Evolutionary conservation across 1,140 invertebrate species (phyloP).

Genomic region (Scaptomyza pallida): DNA sequence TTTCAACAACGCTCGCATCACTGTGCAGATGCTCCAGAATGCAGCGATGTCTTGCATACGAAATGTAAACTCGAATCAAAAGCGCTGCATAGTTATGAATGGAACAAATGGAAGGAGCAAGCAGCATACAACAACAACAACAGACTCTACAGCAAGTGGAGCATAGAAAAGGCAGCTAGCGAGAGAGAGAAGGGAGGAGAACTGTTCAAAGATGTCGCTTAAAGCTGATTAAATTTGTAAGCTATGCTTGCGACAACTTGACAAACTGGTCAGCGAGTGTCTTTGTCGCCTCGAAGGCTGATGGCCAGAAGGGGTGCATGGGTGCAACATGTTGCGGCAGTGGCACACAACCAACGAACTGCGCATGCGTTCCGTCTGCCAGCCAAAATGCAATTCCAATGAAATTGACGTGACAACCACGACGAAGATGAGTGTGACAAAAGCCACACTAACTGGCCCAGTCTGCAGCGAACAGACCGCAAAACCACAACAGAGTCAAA

Average conservation of each 20-base stretch:
- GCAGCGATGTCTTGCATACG: conserved; percentile 66
- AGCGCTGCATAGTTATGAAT: conserved; percentile 74
- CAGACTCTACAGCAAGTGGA: conserved; percentile 56
- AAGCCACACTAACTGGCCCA: conserved; percentile 55
- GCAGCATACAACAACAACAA: conserved; percentile 16
- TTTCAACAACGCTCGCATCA: conserved; percentile 43
- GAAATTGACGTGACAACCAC: conserved; percentile 75
- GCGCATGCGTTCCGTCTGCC: conserved; percentile 64
- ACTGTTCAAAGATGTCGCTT: conserved; percentile 31
- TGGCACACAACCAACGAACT: neutral
- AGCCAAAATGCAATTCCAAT: conserved; percentile 72
- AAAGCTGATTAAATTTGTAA: conserved; percentile 81
- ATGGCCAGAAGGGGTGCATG: conserved; percentile 3
- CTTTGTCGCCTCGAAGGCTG: neutral
- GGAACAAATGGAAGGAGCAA: conserved; percentile 4
- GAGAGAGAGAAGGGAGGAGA: neutral
- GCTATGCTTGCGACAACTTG: conserved; percentile 62
- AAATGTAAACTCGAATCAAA: conserved; percentile 73
- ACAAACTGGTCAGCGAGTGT: conserved; percentile 63
- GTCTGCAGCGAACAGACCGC: conserved; percentile 46
- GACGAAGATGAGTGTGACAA: conserved; percentile 79
- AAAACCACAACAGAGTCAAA: conserved; percentile 40
- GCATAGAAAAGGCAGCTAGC: conserved; percentile 36
- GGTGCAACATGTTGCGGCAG: conserved; percentile 9
- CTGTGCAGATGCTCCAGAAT: conserved; percentile 69